Evolutionary conservation across 2,113 vertebrate genomes (phyloP).

Genomic region (Phylloscopus trochiloides): DNA sequence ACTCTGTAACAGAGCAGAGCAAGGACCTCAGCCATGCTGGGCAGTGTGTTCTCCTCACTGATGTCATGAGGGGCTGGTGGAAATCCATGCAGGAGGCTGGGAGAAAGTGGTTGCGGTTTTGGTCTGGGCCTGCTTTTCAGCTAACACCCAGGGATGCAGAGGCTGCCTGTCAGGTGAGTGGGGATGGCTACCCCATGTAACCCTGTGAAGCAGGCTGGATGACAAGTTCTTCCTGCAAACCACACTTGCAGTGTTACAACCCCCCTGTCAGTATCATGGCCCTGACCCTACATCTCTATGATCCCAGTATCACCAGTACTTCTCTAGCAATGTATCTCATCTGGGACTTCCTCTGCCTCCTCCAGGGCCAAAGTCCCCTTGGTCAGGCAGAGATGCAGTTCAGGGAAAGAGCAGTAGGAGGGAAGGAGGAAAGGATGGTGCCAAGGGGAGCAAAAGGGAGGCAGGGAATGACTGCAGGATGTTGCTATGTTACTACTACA

Average conservation of each 20-base stretch:
- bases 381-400: background rate
- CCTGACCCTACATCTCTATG: background rate
- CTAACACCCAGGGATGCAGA: background rate
- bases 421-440: background rate
- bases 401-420: background rate
- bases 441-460: background rate
- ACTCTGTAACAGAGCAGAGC: background rate
- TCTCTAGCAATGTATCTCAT: background rate
- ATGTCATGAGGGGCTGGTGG: background rate
- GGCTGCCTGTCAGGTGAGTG: background rate
- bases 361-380: background rate
- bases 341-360: background rate
- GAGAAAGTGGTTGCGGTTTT: background rate
- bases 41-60: fast-evolving
- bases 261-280: background rate
- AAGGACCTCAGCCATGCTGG: background rate
- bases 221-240: background rate
- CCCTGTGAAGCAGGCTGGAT: background rate
- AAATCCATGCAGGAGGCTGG: background rate
- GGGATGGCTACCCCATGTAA: background rate
- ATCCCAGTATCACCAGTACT: background rate
- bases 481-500: background rate
- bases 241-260: fast-evolving
- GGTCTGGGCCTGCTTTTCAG: background rate
- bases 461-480: background rate